Evolutionary conservation across 2,888 invertebrate species (phyloP), one percentile per base, ranked within the genome.

Genomic region (Drosophila pseudotakahashii): DNA sequence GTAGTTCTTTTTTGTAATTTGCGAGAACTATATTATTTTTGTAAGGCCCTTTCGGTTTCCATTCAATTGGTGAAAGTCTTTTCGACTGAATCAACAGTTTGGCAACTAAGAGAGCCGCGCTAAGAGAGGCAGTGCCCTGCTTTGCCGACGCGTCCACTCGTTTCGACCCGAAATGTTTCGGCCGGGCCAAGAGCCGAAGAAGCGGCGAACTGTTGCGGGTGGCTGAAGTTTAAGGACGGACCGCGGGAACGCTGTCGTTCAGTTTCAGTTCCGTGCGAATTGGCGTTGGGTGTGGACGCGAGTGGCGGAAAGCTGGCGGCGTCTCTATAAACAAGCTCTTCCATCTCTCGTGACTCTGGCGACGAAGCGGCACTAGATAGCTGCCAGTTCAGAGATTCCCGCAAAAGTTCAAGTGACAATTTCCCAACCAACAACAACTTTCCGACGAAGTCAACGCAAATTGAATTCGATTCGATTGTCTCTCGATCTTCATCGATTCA

Each of bases 1-100:
- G 2, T 19, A 3, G 2, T 19, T 7, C 30, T 30, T 30, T 30
- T 30, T 7, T 30, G 7, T 30, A 30, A 30, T 30, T 30, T 6
- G 30, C 30, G 7, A 7, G 3, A 30, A 13, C 34, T 34, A 11
- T 13, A 34, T 2, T 1, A 3, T 39, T 39, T 9, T 16, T n/a
- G 3, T 7, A 2, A 3, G 14, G 6, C 14, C 14, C 11, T 23
- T 44, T 44, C 7, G 7, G 11, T 23, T 23, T 23, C 23, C 0
- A n/a, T 26, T 2, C 23, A 13, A 3, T 19, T 42, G 10, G 10
- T 14, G 14, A 9, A 14, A 3, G 11, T 37, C 53, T 48, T 62
- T 63, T 44, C 39, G 44, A 34, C 1, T 64, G 84, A 84, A 84
- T 84, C 84, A 84, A 84, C 84, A 84, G 84, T 84, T 84, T 84